These are phyloP conservation scores for Acanthiza pusilla DNA, from an alignment of 2,797 vertebrate species.

Conservation along the genomic window DNA sequence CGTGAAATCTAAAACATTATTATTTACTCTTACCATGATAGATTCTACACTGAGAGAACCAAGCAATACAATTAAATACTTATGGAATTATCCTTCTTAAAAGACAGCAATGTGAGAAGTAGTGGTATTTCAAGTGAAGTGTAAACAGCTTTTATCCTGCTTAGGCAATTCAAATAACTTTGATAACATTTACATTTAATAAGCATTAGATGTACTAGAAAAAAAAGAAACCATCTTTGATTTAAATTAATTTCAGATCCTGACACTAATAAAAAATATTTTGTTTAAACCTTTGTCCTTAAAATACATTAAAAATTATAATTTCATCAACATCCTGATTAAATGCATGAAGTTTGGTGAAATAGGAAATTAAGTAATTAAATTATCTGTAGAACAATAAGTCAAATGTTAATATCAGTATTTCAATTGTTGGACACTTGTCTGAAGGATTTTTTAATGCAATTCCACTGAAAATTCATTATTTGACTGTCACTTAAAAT, in stretches of 20 bases:
- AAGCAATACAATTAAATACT: neutral
- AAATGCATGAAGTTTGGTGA: neutral
- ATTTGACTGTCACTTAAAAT: neutral
- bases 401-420: neutral
- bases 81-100: neutral
- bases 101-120: neutral
- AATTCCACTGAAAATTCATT: neutral
- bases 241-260: conserved; percentile 14
- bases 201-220: neutral
- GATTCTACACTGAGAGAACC: neutral
- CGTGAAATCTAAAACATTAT: neutral
- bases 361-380: conserved; percentile 13
- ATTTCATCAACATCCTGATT: neutral
- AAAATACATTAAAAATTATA: conserved; percentile 35
- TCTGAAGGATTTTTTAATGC: neutral
- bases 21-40: neutral
- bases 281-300: neutral
- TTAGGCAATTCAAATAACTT: neutral
- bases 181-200: neutral
- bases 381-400: neutral
- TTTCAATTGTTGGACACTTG: neutral
- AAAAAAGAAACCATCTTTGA: neutral
- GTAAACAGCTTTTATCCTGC: neutral
- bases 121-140: neutral
- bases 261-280: conserved; percentile 16